Conservation (phyloP, 35 echinoderm and acorn worm species). For the Diadema setosum region DNA sequence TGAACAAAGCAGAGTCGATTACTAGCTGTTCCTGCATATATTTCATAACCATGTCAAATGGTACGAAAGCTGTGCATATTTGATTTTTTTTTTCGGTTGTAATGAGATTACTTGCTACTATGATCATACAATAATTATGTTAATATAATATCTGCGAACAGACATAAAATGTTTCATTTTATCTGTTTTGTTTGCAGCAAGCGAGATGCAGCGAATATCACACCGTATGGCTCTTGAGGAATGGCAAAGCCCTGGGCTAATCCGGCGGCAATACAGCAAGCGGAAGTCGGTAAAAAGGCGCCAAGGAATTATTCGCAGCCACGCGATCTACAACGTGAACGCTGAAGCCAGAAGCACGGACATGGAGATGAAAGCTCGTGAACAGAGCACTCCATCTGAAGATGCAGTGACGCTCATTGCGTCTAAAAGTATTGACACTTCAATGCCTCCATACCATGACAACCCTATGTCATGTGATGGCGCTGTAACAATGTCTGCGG, state of each 20-base stretch:
- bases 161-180: neutral
- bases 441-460: neutral
- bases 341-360: neutral
- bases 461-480: neutral
- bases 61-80: neutral
- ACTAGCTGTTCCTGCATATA: neutral
- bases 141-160: neutral
- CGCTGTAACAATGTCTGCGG: neutral
- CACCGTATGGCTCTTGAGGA: conserved; percentile 56
- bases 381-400: neutral
- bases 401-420: neutral
- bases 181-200: neutral
- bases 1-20: too few relatives aligned
- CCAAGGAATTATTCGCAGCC: neutral
- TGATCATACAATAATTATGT: neutral
- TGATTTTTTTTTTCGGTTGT: neutral
- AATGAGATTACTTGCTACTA: neutral
- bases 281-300: neutral
- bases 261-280: conserved; percentile 23
- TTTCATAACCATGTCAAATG: neutral
- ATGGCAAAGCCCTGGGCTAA: conserved; percentile 42
- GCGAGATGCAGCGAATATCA: conserved; percentile 40
- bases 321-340: neutral
- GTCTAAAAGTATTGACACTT: neutral
- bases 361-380: neutral